phyloP scores from a whole-genome alignment of 2,113 vertebrate species.

The Terrapene triunguis region DNA sequence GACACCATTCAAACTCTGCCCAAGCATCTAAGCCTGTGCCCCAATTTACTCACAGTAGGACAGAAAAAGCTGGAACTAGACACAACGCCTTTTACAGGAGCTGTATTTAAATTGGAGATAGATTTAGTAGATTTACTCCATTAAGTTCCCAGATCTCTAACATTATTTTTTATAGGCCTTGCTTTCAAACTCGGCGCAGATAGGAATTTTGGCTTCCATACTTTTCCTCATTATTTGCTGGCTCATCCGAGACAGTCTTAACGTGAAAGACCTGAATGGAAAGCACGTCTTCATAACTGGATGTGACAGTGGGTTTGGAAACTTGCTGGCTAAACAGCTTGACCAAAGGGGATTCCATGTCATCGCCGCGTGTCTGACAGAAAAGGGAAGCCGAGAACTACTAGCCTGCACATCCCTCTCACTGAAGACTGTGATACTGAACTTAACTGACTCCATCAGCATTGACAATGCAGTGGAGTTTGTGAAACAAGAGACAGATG shows the following conservation, averaged over 20 bases:
- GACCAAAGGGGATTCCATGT: conserved; percentile 78
- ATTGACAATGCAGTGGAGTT: conserved; percentile 77
- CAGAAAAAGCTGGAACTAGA: conserved; percentile 7
- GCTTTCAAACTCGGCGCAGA: conserved; percentile 60
- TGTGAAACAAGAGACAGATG: conserved; percentile 77
- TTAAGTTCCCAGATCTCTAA: conserved; percentile 45
- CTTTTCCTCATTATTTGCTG: conserved; percentile 55
- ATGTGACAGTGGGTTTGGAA: conserved; percentile 83
- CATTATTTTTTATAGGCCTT: conserved; percentile 66
- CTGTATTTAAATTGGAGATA: background rate
- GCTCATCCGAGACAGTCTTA: conserved; percentile 77
- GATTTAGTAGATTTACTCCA: background rate
- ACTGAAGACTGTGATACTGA: conserved; percentile 70
- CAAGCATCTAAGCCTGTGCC: conserved; percentile 24
- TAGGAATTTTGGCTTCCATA: conserved; percentile 62
- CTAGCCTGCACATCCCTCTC: conserved; percentile 30
- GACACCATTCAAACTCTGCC: background rate
- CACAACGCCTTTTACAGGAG: conserved; percentile 29
- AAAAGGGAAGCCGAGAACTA: conserved; percentile 70
- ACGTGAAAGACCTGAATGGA: conserved; percentile 53
- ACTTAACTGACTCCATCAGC: conserved; percentile 82
- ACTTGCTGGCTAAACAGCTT: conserved; percentile 76
- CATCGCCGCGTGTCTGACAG: conserved; percentile 80
- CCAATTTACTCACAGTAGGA: background rate
- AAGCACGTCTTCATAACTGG: conserved; percentile 82